A percentile compares a stretch with the other conserved stretches of the same genome.
phyloP scores from a whole-genome alignment of 2,888 invertebrate species.

The Caenorhabditis plicata region DNA sequence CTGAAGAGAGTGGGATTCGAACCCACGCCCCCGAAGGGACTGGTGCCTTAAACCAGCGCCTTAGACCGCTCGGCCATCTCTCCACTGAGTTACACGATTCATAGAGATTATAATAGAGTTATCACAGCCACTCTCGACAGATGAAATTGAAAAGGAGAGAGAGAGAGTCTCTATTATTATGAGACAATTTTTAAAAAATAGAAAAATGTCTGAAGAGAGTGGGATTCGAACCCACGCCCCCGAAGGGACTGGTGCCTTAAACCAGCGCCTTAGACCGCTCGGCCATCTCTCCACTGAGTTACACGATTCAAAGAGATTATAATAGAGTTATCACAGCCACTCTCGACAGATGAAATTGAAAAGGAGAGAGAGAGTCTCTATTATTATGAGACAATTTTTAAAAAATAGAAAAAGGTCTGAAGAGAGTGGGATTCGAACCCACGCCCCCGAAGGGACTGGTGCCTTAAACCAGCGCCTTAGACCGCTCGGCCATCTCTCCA shows the following conservation, averaged over 20 bases:
- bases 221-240: slow-evolving; percentile 84
- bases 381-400: too few species aligned
- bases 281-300: slow-evolving; percentile 8
- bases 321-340: too few species aligned
- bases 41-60: slow-evolving; percentile 88
- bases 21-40: slow-evolving; percentile 69
- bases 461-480: slow-evolving; percentile 87
- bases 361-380: too few species aligned
- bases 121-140: too few species aligned
- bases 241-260: slow-evolving; percentile 75
- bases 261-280: slow-evolving; percentile 18
- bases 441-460: slow-evolving; percentile 84
- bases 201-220: slow-evolving; percentile 67
- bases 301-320: too few species aligned
- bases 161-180: too few species aligned
- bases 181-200: too few species aligned
- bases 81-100: too few species aligned
- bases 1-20: too few species aligned
- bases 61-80: slow-evolving; percentile 81
- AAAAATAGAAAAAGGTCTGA: slow-evolving; percentile 36
- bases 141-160: too few species aligned
- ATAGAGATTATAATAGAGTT: too few species aligned
- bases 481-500: slow-evolving; percentile 81
- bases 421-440: slow-evolving; percentile 80
- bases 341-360: too few species aligned